phyloP scores from a whole-genome alignment of 1,140 invertebrate genomes.

The Danaus melanippus region DNA sequence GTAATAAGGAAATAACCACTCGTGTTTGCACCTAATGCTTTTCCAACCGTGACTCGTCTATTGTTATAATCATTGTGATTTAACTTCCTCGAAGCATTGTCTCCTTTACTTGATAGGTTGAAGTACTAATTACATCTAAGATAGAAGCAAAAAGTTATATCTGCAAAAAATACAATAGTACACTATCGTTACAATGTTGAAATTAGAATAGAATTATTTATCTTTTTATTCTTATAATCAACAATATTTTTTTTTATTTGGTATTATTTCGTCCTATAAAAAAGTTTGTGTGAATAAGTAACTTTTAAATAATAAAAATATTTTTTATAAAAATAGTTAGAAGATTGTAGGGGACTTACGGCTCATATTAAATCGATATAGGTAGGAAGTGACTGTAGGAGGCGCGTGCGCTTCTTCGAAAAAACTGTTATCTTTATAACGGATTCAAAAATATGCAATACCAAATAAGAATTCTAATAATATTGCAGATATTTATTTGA shows the following conservation, averaged over 20 bases:
- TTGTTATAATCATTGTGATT: constrained; percentile 60
- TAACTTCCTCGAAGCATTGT: constrained; percentile 56
- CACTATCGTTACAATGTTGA: too few species aligned
- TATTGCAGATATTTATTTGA: too few species aligned
- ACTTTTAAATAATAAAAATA: too few species aligned
- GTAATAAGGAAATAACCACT: constrained; percentile 56
- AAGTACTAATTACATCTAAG: constrained; percentile 39
- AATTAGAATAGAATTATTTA: too few species aligned
- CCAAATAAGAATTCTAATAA: too few species aligned
- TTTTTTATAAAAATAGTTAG: too few species aligned
- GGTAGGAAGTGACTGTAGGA: constrained; percentile 34
- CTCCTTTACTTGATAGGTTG: constrained; percentile 29
- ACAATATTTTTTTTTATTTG: too few species aligned
- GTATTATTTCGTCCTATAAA: too few species aligned
- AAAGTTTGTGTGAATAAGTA: too few species aligned
- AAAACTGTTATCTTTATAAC: too few species aligned
- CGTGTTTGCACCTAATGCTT: constrained; percentile 51
- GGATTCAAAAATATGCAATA: constrained; percentile 11
- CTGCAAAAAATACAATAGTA: constrained; percentile 13
- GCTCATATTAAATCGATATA: constrained; percentile 9
- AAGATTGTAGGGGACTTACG: too few species aligned
- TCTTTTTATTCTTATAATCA: too few species aligned
- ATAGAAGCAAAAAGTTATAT: constrained; percentile 32
- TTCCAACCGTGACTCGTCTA: constrained; percentile 54
- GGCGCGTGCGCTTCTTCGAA: constrained; percentile 46